Base-by-base conservation (phyloP, 1,140 invertebrate species). In the Varroa destructor region DNA sequence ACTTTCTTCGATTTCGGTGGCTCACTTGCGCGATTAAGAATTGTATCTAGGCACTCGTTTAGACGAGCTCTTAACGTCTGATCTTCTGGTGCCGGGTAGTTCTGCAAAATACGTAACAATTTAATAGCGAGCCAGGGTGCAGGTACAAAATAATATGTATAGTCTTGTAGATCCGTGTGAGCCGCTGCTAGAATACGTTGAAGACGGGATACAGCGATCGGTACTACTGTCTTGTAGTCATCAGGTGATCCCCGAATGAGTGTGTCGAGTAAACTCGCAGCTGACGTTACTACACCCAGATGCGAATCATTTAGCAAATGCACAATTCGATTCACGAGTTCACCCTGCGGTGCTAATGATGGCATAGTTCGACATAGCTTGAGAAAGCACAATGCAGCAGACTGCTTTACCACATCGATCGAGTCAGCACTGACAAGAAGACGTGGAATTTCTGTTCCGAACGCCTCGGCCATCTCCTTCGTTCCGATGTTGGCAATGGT, bases 1-100 rank as follows among this genome's bases (percentile, higher is more conserved):
- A 99, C 94, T 82, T 99, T 99, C 82, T 99, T 99, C 43, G 96
- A 99, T 80, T 99, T 99, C 46, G 95, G 95, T 71, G 96, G 93
- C 79, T 99, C 97, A 81, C 98, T 94, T 37, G 95, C 96, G 84
- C 99, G 99, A 79, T 99, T 99, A 75, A 99, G 84, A 78, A 99
- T 99, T n/a, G 94, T 97, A 82, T 99, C 97, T 77, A 99, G 82
- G 78, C 96, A 99, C 83, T 99, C 97, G 77, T 95, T 95, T 55
- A 99, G 82, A 72, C 95, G 85, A 1, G 93, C 93, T 72, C 91
- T 84, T 0, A 97, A 91, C 25, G 93, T 93, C 55, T 93, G 91
- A 83, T 77, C 77, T 40, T 77, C 77, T 78, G 93, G 93, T 43
- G 95, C 93, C 72, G 93, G 94, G 79, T 99, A 99, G 80, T 99